Base-by-base conservation (phyloP, 1,140 invertebrate species). In the Hypsibius dujardini region DNA sequence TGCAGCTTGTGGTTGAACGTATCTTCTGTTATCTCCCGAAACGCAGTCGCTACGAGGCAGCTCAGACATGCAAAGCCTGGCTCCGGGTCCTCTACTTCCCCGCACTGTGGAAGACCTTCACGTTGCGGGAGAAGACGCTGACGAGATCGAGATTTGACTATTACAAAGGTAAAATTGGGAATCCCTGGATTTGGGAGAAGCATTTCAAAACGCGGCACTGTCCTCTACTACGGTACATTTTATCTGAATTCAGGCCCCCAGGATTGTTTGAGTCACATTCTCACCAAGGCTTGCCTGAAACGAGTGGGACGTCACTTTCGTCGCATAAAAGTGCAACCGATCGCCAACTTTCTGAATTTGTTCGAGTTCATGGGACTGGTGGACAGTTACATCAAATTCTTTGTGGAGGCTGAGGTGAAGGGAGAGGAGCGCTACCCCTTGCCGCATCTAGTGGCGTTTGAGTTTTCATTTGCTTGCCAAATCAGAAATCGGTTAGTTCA, bases 331-430 rank as follows among this genome's bases (percentile, higher is more conserved):
- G 86, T 92, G 72, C 82, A 84, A 28, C 88, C 88, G 0, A 87
- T 87, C 81, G 80, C 83, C 46, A 90, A 89, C 77, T 89, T 90
- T 74, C 87, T 87, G 75, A 90, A 90, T 77, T 80, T 90, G 1
- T 90, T 87, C 75, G 88, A 90, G 77, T 90, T 90, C 75, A 88
- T 90, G 85, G 87, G 87, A 47, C 85, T 89, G 81, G 76, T 88
- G 59, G 87, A 85, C 1, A 90, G 85, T 82, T 88, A 86, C 73
- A 83, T 83, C 1, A 86, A 87, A 75, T 77, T 77, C 40, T 79
- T 76, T 60, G 28, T 28, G 28, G 28, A 28, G 28, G 28, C 28
- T 28, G 28, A 28, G 28, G 28, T 28, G 28, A 28, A 28, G 28
- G 28, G 28, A 28, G 28, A 28, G 28, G 77, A 78, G 12, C 73